These are phyloP conservation scores for Hemitrygon akajei DNA, from an alignment of 2,797 vertebrate genomes.

Conservation along the genomic window DNA sequence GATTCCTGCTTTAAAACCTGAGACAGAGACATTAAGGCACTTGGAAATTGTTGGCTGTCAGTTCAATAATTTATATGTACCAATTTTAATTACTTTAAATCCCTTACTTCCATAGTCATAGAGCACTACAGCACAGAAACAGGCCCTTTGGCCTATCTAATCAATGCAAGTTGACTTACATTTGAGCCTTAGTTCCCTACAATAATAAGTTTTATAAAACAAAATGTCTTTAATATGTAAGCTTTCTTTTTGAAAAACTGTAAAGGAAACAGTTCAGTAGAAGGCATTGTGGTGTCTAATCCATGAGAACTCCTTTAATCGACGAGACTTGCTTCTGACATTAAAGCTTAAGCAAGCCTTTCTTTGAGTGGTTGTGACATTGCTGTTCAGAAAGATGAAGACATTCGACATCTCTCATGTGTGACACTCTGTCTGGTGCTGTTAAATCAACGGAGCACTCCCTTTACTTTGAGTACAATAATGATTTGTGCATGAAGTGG, in stretches of 20 bases:
- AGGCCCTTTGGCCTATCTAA: too few relatives aligned
- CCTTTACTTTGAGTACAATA: background rate
- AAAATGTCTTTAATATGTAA: background rate
- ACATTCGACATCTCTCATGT: constrained; percentile 18
- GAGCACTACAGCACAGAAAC: too few relatives aligned
- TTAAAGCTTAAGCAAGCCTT: background rate
- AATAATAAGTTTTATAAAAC: background rate
- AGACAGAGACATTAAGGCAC: background rate
- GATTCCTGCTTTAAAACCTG: background rate
- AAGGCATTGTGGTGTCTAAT: constrained; percentile 20
- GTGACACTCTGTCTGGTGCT: constrained; percentile 18
- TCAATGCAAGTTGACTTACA: too few relatives aligned
- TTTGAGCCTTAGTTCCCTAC: too few relatives aligned
- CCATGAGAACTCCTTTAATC: constrained; percentile 21
- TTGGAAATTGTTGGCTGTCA: background rate
- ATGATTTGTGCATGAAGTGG: background rate
- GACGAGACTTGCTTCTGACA: constrained; percentile 23
- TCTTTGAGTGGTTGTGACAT: constrained; percentile 9
- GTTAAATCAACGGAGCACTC: constrained; percentile 11
- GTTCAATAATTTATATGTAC: background rate
- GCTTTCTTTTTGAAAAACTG: background rate
- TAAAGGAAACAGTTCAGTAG: background rate
- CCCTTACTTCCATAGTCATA: background rate
- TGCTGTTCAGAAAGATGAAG: constrained; percentile 16
- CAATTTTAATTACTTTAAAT: background rate